Conservation (phyloP, 2,888 invertebrate genomes). For the Flexamia atlantica region DNA sequence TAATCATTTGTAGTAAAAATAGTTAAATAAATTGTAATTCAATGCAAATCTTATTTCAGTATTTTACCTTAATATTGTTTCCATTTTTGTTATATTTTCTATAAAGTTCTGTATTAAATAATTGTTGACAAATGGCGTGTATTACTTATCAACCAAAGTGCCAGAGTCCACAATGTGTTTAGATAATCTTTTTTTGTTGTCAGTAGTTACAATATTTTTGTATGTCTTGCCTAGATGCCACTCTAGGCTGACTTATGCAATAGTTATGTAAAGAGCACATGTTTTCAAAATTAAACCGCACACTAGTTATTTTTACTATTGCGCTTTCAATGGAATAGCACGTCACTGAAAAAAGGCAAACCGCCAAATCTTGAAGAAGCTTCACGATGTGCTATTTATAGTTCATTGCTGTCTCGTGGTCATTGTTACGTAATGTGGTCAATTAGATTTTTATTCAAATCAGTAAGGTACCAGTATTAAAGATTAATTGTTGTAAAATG, state of each 20-base stretch:
- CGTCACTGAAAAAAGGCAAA: constrained; percentile 15
- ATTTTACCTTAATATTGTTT: neutral
- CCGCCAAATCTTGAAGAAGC: constrained; percentile 5
- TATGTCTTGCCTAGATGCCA: neutral
- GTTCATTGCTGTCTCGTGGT: neutral
- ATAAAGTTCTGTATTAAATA: neutral
- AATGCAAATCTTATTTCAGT: neutral
- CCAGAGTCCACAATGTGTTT: neutral
- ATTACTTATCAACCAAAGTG: neutral
- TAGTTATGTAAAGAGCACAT: constrained; percentile 29
- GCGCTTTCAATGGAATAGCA: neutral
- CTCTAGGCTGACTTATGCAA: neutral
- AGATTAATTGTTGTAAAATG: too few relatives aligned
- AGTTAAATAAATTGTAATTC: constrained; percentile 22
- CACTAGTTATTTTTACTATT: constrained; percentile 24
- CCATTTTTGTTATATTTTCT: neutral
- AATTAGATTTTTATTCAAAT: too few relatives aligned
- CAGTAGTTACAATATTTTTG: neutral
- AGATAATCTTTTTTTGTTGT: neutral
- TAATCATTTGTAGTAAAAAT: constrained; percentile 3
- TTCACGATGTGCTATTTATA: neutral
- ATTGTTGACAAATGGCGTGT: neutral
- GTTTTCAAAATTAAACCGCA: neutral
- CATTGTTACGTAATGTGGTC: too few relatives aligned
- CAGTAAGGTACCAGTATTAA: too few relatives aligned